phyloP scores from a whole-genome alignment of 2,888 invertebrate species.

The Micropterix aruncella region DNA sequence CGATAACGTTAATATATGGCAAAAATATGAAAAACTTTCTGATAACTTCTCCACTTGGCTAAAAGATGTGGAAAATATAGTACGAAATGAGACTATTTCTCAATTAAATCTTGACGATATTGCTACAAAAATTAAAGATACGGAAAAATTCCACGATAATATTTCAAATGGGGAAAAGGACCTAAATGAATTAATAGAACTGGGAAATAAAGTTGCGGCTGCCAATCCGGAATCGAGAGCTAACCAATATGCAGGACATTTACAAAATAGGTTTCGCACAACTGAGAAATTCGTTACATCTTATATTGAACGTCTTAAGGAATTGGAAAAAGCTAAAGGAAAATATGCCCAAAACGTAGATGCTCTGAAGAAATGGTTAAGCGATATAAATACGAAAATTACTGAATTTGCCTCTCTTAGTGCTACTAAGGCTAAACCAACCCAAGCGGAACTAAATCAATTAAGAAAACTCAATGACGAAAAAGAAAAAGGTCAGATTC shows the following conservation, averaged over 20 bases:
- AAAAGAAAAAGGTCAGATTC: constrained; percentile 64
- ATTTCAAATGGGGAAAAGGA: constrained; percentile 49
- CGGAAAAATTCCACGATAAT: constrained; percentile 45
- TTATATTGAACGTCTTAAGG: constrained; percentile 57
- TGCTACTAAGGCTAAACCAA: constrained; percentile 58
- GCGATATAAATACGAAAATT: constrained; percentile 60
- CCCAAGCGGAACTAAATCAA: constrained; percentile 60
- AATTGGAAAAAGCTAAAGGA: constrained; percentile 54
- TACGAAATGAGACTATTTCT: constrained; percentile 57
- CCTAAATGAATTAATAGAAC: constrained; percentile 48
- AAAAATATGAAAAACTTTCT: constrained; percentile 62
- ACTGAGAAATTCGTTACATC: constrained; percentile 55
- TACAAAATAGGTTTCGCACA: constrained; percentile 61
- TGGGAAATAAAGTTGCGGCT: constrained; percentile 58
- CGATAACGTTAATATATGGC: constrained; percentile 62
- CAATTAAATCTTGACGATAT: constrained; percentile 55
- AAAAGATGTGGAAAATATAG: constrained; percentile 63
- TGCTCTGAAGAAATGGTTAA: constrained; percentile 67
- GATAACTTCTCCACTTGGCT: constrained; percentile 65
- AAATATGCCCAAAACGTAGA: constrained; percentile 50
- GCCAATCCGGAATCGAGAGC: constrained; percentile 75
- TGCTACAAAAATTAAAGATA: constrained; percentile 52
- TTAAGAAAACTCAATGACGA: constrained; percentile 57
- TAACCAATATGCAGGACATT: constrained; percentile 64
- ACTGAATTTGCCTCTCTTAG: constrained; percentile 56